Base-by-base conservation (phyloP, 2,888 invertebrate genomes). In the Dicycla oo region DNA sequence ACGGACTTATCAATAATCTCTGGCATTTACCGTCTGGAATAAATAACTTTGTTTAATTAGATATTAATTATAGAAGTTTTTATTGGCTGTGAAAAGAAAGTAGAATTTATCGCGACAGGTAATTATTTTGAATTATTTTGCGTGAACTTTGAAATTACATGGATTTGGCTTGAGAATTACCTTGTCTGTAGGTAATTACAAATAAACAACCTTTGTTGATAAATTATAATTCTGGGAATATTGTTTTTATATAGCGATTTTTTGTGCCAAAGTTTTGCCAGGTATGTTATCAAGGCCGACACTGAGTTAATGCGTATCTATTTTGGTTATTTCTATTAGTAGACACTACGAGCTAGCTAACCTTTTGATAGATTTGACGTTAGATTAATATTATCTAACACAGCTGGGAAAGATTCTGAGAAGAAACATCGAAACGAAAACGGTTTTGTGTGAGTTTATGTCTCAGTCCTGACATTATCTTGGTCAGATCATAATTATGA, bases 61-160 rank as follows among this genome's bases (percentile, higher is more conserved):
- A 69, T 67, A 71, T 68, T 83, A 81, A 83, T 81, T 79, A 65
- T 71, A 72, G 78, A 81, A 81, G 64, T 83, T 83, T 73, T 60
- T 69, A 73, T 60, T 58, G 73, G 47, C 23, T 58, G 51, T 81
- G 63, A 72, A 80, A 81, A 66, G n/a, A 77, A 69, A 73, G 45
- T 65, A 49, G 49, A 69, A 80, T 73, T 80, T 69, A 81, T 73
- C 34, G 73, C 53, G 65, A 73, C 73, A 67, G 69, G 77, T 77
- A 54, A 77, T 73, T 73, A 73, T 77, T 80, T 47, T 53, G 49
- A 67, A 67, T 75, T 51, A 63, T 47, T 20, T 58, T 63, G 49
- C 26, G 18, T 66, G 58, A 56, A 70, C 62, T 75, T 80, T 43
- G 57, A 47, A 63, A 53, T 51, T 40, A 58, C 23, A 15, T 56